Conservation (phyloP, 2,797 vertebrate genomes). For the Malacoraja senta region DNA sequence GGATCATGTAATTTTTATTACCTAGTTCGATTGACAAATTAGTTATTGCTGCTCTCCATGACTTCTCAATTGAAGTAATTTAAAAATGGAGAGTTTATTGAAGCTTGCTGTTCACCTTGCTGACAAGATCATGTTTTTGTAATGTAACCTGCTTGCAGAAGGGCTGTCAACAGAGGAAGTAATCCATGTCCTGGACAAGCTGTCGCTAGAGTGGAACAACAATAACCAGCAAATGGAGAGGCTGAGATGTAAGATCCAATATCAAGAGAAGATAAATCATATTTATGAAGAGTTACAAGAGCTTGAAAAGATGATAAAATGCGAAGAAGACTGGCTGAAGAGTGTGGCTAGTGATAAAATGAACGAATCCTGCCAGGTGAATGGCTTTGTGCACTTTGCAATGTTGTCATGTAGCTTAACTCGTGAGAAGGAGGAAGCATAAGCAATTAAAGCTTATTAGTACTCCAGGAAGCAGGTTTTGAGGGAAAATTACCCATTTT, state of each 20-base stretch:
- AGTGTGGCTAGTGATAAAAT: slow-evolving; percentile 40
- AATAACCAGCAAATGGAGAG: slow-evolving; percentile 63
- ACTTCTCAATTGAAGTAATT: not conserved
- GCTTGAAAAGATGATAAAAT: slow-evolving; percentile 59
- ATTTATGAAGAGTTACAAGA: slow-evolving; percentile 63
- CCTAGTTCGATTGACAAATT: not conserved
- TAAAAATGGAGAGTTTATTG: not conserved
- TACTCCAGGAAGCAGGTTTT: not conserved
- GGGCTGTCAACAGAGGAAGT: slow-evolving; percentile 54
- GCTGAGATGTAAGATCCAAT: slow-evolving; percentile 57
- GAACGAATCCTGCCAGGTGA: slow-evolving; percentile 71
- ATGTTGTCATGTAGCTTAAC: not conserved
- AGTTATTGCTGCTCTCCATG: not conserved
- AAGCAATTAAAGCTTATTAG: not conserved
- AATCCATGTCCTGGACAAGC: slow-evolving; percentile 55
- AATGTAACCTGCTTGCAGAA: slow-evolving; percentile 49
- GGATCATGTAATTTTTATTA: not conserved
- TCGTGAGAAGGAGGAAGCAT: no score
- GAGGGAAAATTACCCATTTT: no score
- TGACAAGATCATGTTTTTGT: not conserved
- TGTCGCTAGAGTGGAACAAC: slow-evolving; percentile 65
- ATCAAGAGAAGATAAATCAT: slow-evolving; percentile 61
- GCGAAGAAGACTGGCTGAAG: slow-evolving; percentile 69
- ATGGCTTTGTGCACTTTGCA: not conserved
- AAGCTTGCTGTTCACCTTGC: not conserved